phyloP scores from a whole-genome alignment of 2,113 vertebrate genomes.

The Brachyhypopomus gauderio region DNA sequence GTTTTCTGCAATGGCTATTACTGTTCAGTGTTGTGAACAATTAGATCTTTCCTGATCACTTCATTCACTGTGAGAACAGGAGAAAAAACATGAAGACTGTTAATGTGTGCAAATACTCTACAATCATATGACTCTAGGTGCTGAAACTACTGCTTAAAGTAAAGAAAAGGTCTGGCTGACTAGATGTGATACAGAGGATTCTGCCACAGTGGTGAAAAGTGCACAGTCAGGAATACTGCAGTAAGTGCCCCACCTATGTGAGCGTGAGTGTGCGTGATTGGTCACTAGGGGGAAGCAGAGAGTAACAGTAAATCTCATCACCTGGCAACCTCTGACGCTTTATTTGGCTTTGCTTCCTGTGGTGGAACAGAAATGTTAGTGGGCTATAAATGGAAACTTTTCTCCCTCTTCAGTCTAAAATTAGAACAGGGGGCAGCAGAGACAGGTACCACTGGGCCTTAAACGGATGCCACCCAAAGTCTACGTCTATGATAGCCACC shows the following conservation, averaged over 20 bases:
- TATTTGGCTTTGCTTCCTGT: constrained; percentile 78
- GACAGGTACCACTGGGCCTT: constrained; percentile 24
- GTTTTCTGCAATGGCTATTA: constrained; percentile 61
- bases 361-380: constrained; percentile 72
- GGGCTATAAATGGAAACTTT: constrained; percentile 77
- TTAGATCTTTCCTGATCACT: constrained; percentile 96
- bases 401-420: constrained; percentile 69
- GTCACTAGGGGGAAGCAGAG: constrained; percentile 41
- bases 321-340: constrained; percentile 17
- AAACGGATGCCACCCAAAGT: constrained; percentile 42
- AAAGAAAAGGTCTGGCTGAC: neutral
- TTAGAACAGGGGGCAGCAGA: constrained; percentile 61
- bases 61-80: constrained; percentile 87
- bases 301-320: constrained; percentile 39
- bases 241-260: constrained; percentile 3
- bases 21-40: constrained; percentile 81
- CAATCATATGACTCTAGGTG: neutral
- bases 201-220: neutral
- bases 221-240: constrained; percentile 11
- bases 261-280: neutral
- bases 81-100: constrained; percentile 49
- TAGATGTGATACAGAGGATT: neutral
- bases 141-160: neutral
- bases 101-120: neutral
- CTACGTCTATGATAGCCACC: constrained; percentile 20